Evolutionary conservation across 2,113 vertebrate genomes (phyloP), one percentile per base, ranked within the genome.

Genomic region (Plecturocebus donacophilus): DNA sequence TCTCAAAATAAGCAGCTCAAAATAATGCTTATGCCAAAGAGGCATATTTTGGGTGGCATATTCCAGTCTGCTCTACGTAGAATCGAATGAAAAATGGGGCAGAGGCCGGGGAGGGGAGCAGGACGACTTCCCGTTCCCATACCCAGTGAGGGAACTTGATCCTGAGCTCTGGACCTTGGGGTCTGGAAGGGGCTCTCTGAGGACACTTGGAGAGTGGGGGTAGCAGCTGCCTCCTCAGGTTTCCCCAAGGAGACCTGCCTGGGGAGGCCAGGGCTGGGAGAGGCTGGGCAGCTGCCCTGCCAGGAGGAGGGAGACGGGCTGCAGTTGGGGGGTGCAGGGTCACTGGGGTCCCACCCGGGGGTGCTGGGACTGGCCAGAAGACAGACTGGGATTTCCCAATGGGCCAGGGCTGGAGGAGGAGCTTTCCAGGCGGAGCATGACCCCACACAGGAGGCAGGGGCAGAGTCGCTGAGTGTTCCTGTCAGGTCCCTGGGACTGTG

Each of bases 1-100:
- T 61, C 80, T 84, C 35, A 73, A 75, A 81, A 64, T 81, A 81
- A 61, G 52, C 45, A 35, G 20, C 68, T 84, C 79, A 84, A 84
- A 83, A 84, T 73, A 83, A 92, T 73, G 52, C 40, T 35, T 73
- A 25, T 85, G 52, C 35, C 68, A 32, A 40, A 49, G 25, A 61
- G 9, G 16, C 91, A 92, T 45, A 75, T 64, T 83, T 64, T 40
- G 58, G 79, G 73, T 47, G 30, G 32, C 64, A 82, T 70, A 70
- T n/a, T 86, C 64, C 27, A 66, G 40, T 83, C 52, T 75, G 20
- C 14, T 45, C 14, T 30, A 8, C 20, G 23, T 84, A 52, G 27
- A 68, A 58, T 6, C 10, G 17, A 32, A 42, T 2, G 5, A 76
- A 47, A 90, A 84, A 84, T 54, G 42, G 25, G 66, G 21, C 3